These are phyloP conservation scores for Fistularia commersonii DNA, from an alignment of 2,797 vertebrate species.

Conservation along the genomic window DNA sequence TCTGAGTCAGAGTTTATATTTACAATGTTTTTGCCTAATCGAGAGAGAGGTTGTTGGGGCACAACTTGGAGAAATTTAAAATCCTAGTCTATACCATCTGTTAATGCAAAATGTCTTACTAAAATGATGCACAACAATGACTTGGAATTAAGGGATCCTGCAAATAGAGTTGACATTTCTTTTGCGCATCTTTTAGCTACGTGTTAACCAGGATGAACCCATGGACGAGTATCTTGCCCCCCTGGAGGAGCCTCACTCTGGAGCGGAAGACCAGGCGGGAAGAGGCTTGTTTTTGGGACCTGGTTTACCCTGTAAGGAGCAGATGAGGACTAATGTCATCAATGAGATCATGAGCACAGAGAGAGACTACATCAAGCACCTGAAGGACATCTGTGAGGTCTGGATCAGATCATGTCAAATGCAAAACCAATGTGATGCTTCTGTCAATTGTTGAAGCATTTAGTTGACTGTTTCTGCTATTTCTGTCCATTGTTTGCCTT, in stretches of 20 bases:
- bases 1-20: too few species aligned
- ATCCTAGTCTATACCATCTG: too few species aligned
- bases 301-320: slow-evolving; percentile 88
- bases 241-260: slow-evolving; percentile 69
- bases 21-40: too few species aligned
- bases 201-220: slow-evolving; percentile 95
- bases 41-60: too few species aligned
- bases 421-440: not conserved
- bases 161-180: not conserved
- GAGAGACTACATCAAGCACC: slow-evolving; percentile 94
- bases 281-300: slow-evolving; percentile 72
- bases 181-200: slow-evolving; percentile 66
- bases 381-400: slow-evolving; percentile 97
- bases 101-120: too few species aligned
- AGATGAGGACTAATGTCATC: slow-evolving; percentile 96
- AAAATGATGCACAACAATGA: not conserved
- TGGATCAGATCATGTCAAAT: not conserved
- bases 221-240: slow-evolving; percentile 82
- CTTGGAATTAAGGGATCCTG: not conserved
- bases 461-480: too few species aligned
- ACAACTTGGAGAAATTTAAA: too few species aligned
- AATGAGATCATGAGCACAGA: slow-evolving; percentile 97
- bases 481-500: too few species aligned
- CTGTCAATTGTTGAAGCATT: too few species aligned
- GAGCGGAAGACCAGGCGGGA: slow-evolving; percentile 59